Percentiles rank a stretch among this genome's conserved stretches.
phyloP scores from a whole-genome alignment of 2,797 vertebrate genomes.

The Paguma larvata region DNA sequence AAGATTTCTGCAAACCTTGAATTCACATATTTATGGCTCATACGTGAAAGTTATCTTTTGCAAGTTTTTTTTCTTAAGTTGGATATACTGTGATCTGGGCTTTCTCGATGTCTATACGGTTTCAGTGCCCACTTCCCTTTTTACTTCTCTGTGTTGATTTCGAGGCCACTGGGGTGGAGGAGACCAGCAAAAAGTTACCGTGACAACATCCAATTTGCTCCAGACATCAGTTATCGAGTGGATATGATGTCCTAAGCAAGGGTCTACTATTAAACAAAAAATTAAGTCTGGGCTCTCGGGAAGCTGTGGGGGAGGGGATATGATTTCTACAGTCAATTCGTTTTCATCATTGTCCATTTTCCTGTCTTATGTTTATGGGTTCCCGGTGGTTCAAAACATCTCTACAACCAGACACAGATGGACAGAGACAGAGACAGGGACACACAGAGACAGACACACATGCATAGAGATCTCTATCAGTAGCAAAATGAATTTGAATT shows the following conservation, averaged over 20 bases:
- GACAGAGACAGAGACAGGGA: neutral
- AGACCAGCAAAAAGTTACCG: neutral
- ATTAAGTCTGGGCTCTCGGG: no score
- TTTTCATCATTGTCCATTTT: neutral
- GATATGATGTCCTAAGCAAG: no score
- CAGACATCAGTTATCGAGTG: neutral
- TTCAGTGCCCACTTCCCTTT: neutral
- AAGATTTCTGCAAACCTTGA: neutral
- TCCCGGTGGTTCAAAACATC: neutral
- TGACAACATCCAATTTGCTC: neutral
- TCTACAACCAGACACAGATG: neutral
- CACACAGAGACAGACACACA: neutral
- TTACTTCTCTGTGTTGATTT: neutral
- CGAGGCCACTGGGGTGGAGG: accelerated
- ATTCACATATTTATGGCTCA: neutral
- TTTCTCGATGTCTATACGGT: neutral
- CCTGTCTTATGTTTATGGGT: neutral
- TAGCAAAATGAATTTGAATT: neutral
- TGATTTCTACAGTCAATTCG: neutral
- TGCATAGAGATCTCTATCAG: neutral
- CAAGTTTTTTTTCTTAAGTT: neutral
- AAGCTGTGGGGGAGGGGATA: accelerated
- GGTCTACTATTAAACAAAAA: neutral
- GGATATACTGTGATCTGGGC: no score
- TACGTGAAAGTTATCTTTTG: neutral